phyloP scores from a whole-genome alignment of 1,140 invertebrate species.

The Drosophila pseudoananassae region DNA sequence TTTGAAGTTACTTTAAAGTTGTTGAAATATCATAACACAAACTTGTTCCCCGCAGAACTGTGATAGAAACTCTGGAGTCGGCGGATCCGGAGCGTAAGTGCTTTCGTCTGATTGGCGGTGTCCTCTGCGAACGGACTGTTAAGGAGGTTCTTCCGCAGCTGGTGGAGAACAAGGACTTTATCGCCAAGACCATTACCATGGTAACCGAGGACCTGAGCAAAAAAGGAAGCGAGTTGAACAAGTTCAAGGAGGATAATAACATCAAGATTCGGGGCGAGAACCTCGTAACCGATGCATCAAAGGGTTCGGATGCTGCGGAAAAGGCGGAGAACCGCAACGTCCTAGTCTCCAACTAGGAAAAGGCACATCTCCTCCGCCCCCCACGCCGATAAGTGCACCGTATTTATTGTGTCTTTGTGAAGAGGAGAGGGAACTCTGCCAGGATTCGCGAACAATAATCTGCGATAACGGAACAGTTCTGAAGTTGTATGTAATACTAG shows the following conservation, averaged over 20 bases:
- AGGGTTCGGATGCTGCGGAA: constrained; percentile 81
- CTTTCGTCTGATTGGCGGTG: constrained; percentile 96
- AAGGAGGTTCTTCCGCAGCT: constrained; percentile 95
- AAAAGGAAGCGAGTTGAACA: constrained; percentile 96
- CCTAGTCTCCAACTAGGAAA: constrained; percentile 85
- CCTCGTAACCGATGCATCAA: constrained; percentile 83
- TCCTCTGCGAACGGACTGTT: constrained; percentile 96
- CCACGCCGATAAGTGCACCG: constrained; percentile 44
- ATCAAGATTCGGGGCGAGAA: constrained; percentile 91
- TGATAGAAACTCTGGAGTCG: constrained; percentile 96
- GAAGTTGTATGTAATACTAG: constrained; percentile 78
- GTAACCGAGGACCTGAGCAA: constrained; percentile 92
- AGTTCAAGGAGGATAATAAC: constrained; percentile 96
- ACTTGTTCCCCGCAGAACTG: constrained; percentile 89
- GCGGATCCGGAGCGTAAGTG: constrained; percentile 95
- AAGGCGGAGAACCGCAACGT: constrained; percentile 86
- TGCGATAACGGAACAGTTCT: constrained; percentile 42
- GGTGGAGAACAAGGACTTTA: constrained; percentile 92
- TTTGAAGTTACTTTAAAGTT: background rate
- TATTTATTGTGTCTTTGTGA: constrained; percentile 69
- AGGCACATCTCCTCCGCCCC: constrained; percentile 8
- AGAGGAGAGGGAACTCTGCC: constrained; percentile 43
- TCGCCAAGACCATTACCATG: constrained; percentile 90
- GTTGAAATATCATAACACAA: background rate
- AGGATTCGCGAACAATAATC: constrained; percentile 41